These are phyloP conservation scores for Onychostruthus taczanowskii DNA, from an alignment of 2,113 vertebrate genomes.

Conservation along the genomic window DNA sequence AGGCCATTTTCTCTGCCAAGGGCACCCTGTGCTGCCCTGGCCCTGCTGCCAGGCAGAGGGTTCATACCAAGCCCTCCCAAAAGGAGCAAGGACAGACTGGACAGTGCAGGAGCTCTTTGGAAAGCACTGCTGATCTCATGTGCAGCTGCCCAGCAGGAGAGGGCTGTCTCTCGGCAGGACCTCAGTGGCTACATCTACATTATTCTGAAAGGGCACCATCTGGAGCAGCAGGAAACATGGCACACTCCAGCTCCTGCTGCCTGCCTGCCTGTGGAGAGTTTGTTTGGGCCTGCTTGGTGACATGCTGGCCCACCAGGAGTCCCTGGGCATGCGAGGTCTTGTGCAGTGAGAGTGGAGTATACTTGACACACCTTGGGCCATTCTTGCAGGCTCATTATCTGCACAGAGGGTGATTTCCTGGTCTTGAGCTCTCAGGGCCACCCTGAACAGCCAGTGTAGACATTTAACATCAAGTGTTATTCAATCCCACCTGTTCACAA, in stretches of 20 bases:
- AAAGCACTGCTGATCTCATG: neutral
- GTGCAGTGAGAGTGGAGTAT: neutral
- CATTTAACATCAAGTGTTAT: neutral
- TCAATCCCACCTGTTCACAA: conserved; percentile 7
- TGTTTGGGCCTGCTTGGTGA: neutral
- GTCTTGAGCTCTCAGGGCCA: neutral
- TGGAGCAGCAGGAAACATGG: conserved; percentile 30
- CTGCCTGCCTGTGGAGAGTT: conserved; percentile 1
- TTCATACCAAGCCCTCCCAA: neutral
- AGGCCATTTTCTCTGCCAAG: neutral
- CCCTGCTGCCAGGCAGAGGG: neutral
- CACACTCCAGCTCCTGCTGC: neutral
- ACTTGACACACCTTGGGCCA: neutral
- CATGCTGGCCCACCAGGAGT: neutral
- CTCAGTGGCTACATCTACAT: conserved; percentile 3
- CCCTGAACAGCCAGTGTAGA: neutral
- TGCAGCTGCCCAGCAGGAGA: conserved; percentile 10
- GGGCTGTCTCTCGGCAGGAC: neutral
- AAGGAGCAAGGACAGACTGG: neutral
- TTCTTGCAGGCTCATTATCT: conserved; percentile 11
- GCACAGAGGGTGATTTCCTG: conserved; percentile 23
- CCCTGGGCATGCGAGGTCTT: neutral
- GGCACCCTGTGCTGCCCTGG: neutral
- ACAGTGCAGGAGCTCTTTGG: neutral
- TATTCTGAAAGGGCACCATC: conserved; percentile 45